These are phyloP conservation scores for Creontiades dilutus DNA, from an alignment of 2,888 invertebrate genomes.

Conservation along the genomic window DNA sequence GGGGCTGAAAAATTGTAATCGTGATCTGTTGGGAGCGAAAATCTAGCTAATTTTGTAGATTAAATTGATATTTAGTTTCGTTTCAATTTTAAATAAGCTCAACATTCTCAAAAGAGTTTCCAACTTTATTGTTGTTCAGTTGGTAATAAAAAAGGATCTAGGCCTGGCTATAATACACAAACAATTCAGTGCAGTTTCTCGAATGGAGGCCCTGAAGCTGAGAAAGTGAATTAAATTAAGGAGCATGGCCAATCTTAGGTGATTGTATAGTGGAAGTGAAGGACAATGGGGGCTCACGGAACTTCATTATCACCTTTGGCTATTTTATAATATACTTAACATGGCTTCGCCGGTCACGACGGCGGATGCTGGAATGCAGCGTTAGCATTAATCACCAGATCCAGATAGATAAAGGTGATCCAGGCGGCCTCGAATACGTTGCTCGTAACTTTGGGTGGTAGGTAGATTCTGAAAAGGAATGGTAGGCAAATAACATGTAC, in stretches of 20 bases:
- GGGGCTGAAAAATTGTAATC: too few species aligned
- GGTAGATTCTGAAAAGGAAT: not conserved
- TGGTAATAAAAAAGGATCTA: not conserved
- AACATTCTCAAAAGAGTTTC: too few species aligned
- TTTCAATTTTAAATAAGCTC: too few species aligned
- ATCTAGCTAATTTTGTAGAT: too few species aligned
- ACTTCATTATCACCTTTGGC: slow-evolving; percentile 54
- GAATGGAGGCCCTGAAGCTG: slow-evolving; percentile 31
- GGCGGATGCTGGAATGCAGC: not conserved
- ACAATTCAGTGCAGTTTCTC: not conserved
- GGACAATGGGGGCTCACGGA: slow-evolving; percentile 21
- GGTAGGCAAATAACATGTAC: not conserved
- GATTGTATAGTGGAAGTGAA: slow-evolving; percentile 39
- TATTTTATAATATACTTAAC: slow-evolving; percentile 43
- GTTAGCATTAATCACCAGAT: slow-evolving; percentile 42
- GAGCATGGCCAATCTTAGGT: not conserved
- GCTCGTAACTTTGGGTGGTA: not conserved
- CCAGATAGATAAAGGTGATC: slow-evolving; percentile 16
- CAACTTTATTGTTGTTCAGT: not conserved
- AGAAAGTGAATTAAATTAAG: slow-evolving; percentile 50
- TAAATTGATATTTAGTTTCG: too few species aligned
- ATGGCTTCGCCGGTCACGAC: slow-evolving; percentile 37
- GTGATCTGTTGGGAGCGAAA: too few species aligned
- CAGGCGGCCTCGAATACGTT: not conserved
- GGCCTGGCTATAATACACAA: not conserved